Conservation (phyloP, 2,888 invertebrate genomes). For the Heliconius sara region DNA sequence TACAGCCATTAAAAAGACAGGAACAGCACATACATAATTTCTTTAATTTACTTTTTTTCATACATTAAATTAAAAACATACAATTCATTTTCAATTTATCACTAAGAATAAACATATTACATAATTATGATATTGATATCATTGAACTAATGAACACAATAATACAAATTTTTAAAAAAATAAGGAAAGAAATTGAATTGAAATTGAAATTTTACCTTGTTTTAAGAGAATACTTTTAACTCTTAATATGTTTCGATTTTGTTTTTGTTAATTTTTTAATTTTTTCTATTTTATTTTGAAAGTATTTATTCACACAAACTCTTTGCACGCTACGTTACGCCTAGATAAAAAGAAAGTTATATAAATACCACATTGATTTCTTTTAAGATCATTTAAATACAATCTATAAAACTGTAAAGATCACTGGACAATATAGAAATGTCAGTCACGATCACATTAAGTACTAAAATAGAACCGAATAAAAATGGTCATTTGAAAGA, state of each 20-base stretch:
- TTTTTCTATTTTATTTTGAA: background rate
- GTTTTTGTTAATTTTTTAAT: background rate
- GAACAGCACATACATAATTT: no score
- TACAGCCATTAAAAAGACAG: no score
- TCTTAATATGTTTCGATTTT: background rate
- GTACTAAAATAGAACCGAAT: background rate
- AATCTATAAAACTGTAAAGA: background rate
- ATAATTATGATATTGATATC: no score
- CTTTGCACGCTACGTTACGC: background rate
- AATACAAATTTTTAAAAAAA: no score
- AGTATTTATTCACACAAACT: background rate
- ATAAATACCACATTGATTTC: background rate
- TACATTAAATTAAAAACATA: no score
- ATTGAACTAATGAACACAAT: no score
- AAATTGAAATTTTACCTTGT: background rate
- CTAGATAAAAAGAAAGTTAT: slow-evolving; percentile 1
- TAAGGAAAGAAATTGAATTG: no score
- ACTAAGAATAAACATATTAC: no score
- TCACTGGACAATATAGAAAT: background rate
- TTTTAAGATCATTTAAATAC: background rate
- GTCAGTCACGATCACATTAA: background rate
- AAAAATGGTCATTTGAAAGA: background rate
- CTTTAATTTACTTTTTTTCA: no score
- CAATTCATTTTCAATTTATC: no score
- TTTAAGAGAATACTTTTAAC: background rate